Evolutionary conservation across 1,140 invertebrate genomes (phyloP), one percentile per base, ranked within the genome.

Genomic region (Drosophila quadrilineata): DNA sequence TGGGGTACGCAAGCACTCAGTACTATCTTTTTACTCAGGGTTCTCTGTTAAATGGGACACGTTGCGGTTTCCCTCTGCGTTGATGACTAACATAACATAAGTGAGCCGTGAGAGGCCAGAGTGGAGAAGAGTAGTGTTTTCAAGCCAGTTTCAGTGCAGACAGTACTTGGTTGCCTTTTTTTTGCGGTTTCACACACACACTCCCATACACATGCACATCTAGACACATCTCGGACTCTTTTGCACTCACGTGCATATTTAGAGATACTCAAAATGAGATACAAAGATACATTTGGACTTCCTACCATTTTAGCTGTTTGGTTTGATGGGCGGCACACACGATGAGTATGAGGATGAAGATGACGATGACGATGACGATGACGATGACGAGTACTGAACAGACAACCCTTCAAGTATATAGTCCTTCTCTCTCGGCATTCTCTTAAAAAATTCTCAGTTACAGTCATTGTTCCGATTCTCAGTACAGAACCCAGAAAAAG

Each of bases 281-380:
- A 85, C 71, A 75, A 85, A 85, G 79, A 85, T 85, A 85, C 79
- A 85, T 79, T 85, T 85, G 79, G 77, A 86, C 79, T 86, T 84
- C 79, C 79, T 84, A 84, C 77, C 77, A 84, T 85, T 84, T 84
- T 63, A 70, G 76, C 76, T 49, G 73, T 58, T 66, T 64, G 56
- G 77, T 56, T 84, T 84, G 77, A 82, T 82, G 77, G 77, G 77
- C 79, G 74, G 71, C 70, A 54, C 69, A 84, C 79, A 84, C 69
- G 76, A 82, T 46, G 53, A 33, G 17, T 28, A 54, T 17, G 57
- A 46, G 14, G 41, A 38, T 3, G 54, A 33, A 16, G 14, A 31
- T n/a, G 41, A n/a, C 19, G 28, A 28, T 17, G 45, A 53, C 36
- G 36, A 41, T n/a, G 38, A 22, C 38, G 31, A 35, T 35, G 40